A percentile compares a stretch with the other conserved stretches of the same genome.
Conservation (phyloP, 2,888 invertebrate genomes). For the Lasioglossum figueresi region DNA sequence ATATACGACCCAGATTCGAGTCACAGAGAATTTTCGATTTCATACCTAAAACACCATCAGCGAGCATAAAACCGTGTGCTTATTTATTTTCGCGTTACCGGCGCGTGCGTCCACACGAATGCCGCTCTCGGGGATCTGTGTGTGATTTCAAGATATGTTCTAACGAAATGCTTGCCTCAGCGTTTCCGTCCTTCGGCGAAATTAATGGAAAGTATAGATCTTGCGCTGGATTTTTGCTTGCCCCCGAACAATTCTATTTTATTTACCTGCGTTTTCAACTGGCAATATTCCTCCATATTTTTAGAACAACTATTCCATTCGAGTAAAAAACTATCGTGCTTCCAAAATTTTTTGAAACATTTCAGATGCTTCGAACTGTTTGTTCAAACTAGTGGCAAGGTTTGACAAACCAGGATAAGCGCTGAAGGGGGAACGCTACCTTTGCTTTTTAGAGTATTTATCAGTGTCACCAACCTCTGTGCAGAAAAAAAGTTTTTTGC, state of each 20-base stretch:
- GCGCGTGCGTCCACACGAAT: conserved; percentile 1
- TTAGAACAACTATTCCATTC: not conserved
- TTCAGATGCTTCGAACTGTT: not conserved
- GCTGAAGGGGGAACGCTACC: no score
- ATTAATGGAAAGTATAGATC: not conserved
- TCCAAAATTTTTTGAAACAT: not conserved
- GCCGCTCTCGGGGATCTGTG: conserved; percentile 11
- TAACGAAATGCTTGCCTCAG: conserved; percentile 13
- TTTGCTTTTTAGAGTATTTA: no score
- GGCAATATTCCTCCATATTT: not conserved
- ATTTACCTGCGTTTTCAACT: not conserved
- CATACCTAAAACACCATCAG: conserved; percentile 25
- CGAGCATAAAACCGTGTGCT: conserved; percentile 38
- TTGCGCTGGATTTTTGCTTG: no score
- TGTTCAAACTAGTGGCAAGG: not conserved
- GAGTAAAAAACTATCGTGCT: not conserved
- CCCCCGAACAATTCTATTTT: not conserved
- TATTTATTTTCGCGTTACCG: conserved; percentile 47
- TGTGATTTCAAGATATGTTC: conserved; percentile 1
- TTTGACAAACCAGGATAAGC: not conserved
- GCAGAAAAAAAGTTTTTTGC: no score
- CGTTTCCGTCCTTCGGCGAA: not conserved
- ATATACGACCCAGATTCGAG: conserved; percentile 26
- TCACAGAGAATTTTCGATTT: conserved; percentile 37
- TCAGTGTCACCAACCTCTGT: no score